phyloP scores from a whole-genome alignment of 1,140 invertebrate species.

The Drosophila varians region DNA sequence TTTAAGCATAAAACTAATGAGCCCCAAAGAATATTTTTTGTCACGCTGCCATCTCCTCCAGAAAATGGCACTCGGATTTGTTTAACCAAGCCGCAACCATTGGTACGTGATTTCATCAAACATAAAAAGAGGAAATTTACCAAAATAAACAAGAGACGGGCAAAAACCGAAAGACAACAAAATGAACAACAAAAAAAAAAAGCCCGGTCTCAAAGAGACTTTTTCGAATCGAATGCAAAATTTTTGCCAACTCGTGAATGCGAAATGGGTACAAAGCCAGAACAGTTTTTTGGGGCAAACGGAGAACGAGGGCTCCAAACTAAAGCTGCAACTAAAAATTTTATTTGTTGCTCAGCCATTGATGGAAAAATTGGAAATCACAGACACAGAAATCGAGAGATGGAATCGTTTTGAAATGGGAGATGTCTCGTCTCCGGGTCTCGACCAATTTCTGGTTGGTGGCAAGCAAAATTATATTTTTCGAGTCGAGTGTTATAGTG shows the following conservation, averaged over 20 bases:
- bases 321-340: conserved; percentile 41
- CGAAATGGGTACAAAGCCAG: conserved; percentile 55
- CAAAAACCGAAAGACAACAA: conserved; percentile 5
- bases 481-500: background rate
- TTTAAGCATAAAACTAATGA: background rate
- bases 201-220: conserved; percentile 57
- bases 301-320: conserved; percentile 11
- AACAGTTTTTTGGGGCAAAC: conserved; percentile 7
- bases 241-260: conserved; percentile 81
- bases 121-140: conserved; percentile 61
- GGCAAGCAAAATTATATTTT: conserved; percentile 72
- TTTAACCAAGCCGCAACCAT: conserved; percentile 45
- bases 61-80: conserved; percentile 35
- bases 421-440: conserved; percentile 9
- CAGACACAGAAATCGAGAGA: conserved; percentile 48
- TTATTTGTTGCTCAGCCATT: conserved; percentile 20
- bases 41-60: conserved; percentile 32
- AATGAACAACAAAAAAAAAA: conserved; percentile 7
- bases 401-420: conserved; percentile 23
- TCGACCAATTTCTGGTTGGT: conserved; percentile 67
- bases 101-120: conserved; percentile 80
- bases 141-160: conserved; percentile 44
- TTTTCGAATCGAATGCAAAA: conserved; percentile 79
- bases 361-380: conserved; percentile 46
- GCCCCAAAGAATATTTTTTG: background rate